Conservation (phyloP, 1,140 invertebrate genomes). For the Steinernema khuongi region DNA sequence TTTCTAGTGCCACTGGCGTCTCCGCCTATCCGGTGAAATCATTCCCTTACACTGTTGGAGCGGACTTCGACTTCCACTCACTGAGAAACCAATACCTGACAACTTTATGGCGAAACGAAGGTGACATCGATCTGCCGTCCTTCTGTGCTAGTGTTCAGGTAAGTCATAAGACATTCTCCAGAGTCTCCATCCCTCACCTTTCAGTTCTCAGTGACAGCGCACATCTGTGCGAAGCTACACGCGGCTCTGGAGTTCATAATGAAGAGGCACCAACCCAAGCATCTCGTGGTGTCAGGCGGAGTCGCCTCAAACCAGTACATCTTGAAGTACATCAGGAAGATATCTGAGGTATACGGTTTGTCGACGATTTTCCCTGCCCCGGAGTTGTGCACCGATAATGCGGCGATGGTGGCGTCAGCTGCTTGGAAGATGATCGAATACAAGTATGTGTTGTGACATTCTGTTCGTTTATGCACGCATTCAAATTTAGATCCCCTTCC, state of each 20-base stretch:
- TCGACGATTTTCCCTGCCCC: conserved; percentile 69
- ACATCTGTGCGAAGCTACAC: conserved; percentile 38
- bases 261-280: background rate
- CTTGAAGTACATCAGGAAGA: conserved; percentile 66
- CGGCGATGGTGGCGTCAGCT: conserved; percentile 97
- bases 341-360: conserved; percentile 68
- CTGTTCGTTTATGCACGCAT: background rate
- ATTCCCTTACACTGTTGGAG: conserved; percentile 16
- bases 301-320: conserved; percentile 87
- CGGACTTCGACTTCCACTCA: conserved; percentile 38
- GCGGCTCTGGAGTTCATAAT: conserved; percentile 27
- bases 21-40: conserved; percentile 10
- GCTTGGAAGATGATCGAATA: conserved; percentile 28
- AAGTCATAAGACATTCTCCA: background rate
- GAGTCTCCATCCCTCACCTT: background rate
- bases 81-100: background rate
- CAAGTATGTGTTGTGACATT: background rate
- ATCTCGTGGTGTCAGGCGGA: conserved; percentile 79
- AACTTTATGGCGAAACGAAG: background rate
- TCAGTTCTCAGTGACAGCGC: conserved; percentile 34
- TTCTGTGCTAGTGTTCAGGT: conserved; percentile 43
- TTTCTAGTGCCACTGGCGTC: conserved; percentile 30
- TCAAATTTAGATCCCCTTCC: background rate
- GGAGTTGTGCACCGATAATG: conserved; percentile 91
- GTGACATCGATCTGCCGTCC: conserved; percentile 32